A percentile compares a stretch with the other conserved stretches of the same genome.
phyloP scores from a whole-genome alignment of 2,797 vertebrate species.

The Labeo calbasu region DNA sequence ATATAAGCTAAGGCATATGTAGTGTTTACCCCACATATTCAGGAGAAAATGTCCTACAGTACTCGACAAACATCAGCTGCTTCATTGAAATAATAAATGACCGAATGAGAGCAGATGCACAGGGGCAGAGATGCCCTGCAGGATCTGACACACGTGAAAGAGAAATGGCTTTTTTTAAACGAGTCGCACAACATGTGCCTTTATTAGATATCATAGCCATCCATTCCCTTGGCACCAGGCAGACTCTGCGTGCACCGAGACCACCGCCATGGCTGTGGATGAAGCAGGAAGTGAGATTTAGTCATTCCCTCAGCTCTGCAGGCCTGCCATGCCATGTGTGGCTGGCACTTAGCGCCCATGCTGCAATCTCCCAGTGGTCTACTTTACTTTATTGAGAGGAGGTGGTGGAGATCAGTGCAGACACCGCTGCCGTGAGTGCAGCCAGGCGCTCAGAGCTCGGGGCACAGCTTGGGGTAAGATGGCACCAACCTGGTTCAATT shows the following conservation, averaged over 20 bases:
- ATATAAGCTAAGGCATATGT: background rate
- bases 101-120: slow-evolving; percentile 22
- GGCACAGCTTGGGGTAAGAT: slow-evolving; percentile 23
- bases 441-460: slow-evolving; percentile 1
- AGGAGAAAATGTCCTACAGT: slow-evolving; percentile 30
- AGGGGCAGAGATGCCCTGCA: slow-evolving; percentile 40
- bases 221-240: slow-evolving; percentile 46
- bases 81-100: slow-evolving; percentile 51
- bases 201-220: slow-evolving; percentile 67
- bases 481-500: slow-evolving; percentile 29
- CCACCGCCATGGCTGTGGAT: slow-evolving; percentile 43
- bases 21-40: slow-evolving; percentile 1
- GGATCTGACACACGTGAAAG: slow-evolving; percentile 66
- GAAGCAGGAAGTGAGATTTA: slow-evolving; percentile 47
- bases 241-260: slow-evolving; percentile 24
- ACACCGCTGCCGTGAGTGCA: background rate
- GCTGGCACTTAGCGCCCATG: slow-evolving; percentile 11
- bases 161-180: slow-evolving; percentile 66
- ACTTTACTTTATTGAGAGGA: slow-evolving; percentile 26
- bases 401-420: slow-evolving; percentile 28
- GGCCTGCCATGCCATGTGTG: slow-evolving; percentile 25
- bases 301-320: slow-evolving; percentile 29
- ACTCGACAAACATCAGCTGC: slow-evolving; percentile 3
- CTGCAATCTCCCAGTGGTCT: slow-evolving; percentile 12
- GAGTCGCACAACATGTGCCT: slow-evolving; percentile 73